These are phyloP conservation scores for Chalcosyrphus nemorum DNA, from an alignment of 2,888 invertebrate species.

Conservation along the genomic window DNA sequence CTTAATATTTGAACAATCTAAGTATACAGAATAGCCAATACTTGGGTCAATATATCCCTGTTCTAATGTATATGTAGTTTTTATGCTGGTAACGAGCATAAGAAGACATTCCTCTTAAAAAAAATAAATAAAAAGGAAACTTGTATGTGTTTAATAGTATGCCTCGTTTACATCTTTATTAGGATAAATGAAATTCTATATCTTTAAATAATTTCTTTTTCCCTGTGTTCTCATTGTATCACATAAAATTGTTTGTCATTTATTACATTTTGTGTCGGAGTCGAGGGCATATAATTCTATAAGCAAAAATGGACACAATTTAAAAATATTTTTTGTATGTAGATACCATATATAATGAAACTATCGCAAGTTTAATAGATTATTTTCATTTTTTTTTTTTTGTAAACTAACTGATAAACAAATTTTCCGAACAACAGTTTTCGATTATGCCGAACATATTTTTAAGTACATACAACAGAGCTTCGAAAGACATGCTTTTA, in stretches of 20 bases:
- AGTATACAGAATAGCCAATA: constrained; percentile 54
- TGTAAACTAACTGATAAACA: not conserved
- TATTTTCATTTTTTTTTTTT: not conserved
- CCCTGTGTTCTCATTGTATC: not conserved
- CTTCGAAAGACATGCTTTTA: not conserved
- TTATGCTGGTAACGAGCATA: constrained; percentile 29
- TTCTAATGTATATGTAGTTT: constrained; percentile 41
- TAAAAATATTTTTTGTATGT: not conserved
- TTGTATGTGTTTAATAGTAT: constrained; percentile 11
- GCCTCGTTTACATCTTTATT: constrained; percentile 11
- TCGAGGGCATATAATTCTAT: not conserved
- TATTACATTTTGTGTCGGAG: not conserved
- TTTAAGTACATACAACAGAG: not conserved
- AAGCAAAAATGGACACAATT: not conserved
- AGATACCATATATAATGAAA: not conserved
- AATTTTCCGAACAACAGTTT: too few relatives aligned
- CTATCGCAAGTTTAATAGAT: not conserved
- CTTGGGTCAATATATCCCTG: constrained; percentile 51
- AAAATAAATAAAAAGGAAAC: constrained; percentile 18
- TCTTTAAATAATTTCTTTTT: not conserved
- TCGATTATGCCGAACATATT: not conserved
- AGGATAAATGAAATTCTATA: constrained; percentile 7
- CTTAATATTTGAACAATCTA: constrained; percentile 28
- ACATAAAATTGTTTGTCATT: not conserved
- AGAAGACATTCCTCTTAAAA: constrained; percentile 49